A percentile compares a stretch with the other conserved stretches of the same genome.
Conservation (phyloP, 2,113 vertebrate genomes). For the Onychostoma macrolepis region DNA sequence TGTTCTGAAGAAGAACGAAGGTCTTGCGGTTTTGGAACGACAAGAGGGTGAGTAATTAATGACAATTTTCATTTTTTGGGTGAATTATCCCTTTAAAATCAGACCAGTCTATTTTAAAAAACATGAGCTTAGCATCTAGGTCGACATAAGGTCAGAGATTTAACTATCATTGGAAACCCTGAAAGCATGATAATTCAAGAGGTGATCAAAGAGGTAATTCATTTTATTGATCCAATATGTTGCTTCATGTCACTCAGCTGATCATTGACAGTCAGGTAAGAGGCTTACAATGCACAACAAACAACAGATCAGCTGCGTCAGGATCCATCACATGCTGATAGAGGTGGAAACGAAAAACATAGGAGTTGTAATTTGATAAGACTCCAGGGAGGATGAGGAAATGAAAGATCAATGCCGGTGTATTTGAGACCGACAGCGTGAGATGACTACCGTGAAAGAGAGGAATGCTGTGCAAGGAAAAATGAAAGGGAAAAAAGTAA, state of each 20-base stretch:
- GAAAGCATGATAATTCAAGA: not conserved
- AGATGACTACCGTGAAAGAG: not conserved
- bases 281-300: not conserved
- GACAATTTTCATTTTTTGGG: too few species aligned
- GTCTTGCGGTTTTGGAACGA: too few species aligned
- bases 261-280: not conserved
- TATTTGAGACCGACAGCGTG: not conserved
- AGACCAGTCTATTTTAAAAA: not conserved
- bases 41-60: too few species aligned
- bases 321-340: not conserved
- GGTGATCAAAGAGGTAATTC: too few species aligned
- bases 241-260: not conserved
- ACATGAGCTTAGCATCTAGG: not conserved
- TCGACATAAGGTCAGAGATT: not conserved
- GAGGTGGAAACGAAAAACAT: not conserved
- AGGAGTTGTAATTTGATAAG: slow-evolving; percentile 1
- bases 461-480: not conserved
- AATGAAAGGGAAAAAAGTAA: not conserved
- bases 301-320: not conserved
- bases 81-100: not conserved
- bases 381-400: slow-evolving; percentile 5
- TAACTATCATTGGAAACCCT: not conserved
- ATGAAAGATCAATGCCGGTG: slow-evolving; percentile 25
- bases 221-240: not conserved
- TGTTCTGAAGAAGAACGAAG: too few species aligned